Evolutionary conservation across 2,113 vertebrate genomes (phyloP).

Genomic region (Cottus gobio): DNA sequence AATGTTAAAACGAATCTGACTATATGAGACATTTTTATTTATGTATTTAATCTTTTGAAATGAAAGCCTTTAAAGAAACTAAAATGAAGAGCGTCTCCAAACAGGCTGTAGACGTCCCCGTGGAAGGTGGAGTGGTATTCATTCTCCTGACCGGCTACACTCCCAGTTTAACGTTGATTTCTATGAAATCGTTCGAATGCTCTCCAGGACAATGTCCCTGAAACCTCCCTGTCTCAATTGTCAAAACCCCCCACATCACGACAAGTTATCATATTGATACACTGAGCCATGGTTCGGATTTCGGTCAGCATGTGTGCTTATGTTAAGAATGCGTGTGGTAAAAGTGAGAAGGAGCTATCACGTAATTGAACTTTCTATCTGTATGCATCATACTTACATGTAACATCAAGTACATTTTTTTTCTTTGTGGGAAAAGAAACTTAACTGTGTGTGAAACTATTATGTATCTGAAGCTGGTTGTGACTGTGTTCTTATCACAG

Average conservation of each 20-base stretch:
- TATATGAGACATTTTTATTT: not conserved
- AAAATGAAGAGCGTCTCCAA: not conserved
- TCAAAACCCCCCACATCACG: constrained; percentile 52
- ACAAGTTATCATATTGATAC: constrained; percentile 79
- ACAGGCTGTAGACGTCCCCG: not conserved
- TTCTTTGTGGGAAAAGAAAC: constrained; percentile 60
- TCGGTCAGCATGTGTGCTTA: constrained; percentile 50
- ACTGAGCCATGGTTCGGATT: constrained; percentile 56
- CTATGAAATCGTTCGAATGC: constrained; percentile 80
- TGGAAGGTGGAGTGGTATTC: constrained; percentile 15
- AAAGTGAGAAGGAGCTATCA: constrained; percentile 23
- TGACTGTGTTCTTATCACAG: constrained; percentile 25
- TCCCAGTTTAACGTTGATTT: constrained; percentile 78
- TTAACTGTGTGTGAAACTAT: constrained; percentile 63
- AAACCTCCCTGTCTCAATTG: constrained; percentile 31
- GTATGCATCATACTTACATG: constrained; percentile 55
- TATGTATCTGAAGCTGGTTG: constrained; percentile 38
- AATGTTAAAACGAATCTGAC: not conserved
- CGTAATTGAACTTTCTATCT: constrained; percentile 33
- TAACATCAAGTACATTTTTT: constrained; percentile 43
- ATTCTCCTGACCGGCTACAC: constrained; percentile 33
- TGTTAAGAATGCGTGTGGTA: constrained; percentile 51
- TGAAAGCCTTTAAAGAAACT: not conserved
- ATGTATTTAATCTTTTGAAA: constrained; percentile 26
- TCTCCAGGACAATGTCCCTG: constrained; percentile 48